These are phyloP conservation scores for Drosophila paramelanica DNA, from an alignment of 2,888 invertebrate species.

Conservation along the genomic window DNA sequence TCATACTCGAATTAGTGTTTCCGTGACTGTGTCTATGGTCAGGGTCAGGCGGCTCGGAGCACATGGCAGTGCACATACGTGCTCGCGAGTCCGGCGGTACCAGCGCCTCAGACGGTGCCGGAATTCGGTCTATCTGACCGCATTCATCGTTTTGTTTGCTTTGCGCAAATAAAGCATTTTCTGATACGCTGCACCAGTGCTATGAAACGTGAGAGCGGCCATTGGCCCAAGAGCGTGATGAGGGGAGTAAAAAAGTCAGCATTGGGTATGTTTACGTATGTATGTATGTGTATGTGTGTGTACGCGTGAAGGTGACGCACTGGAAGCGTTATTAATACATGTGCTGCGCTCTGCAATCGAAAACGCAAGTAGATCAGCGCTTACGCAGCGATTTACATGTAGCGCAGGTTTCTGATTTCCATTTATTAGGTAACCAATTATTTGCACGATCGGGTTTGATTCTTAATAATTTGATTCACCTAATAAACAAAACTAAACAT, in stretches of 20 bases:
- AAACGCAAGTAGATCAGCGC: constrained; percentile 4
- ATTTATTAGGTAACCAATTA: background rate
- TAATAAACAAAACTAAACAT: background rate
- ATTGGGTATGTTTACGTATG: background rate
- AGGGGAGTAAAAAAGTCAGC: background rate
- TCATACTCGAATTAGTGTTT: constrained; percentile 42
- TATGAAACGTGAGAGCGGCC: constrained; percentile 61
- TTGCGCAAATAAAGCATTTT: constrained; percentile 45
- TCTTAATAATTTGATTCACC: too few species aligned
- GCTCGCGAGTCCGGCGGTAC: constrained; percentile 6
- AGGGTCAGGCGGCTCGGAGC: constrained; percentile 53
- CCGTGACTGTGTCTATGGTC: constrained; percentile 70
- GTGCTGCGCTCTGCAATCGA: constrained; percentile 9
- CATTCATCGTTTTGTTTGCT: constrained; percentile 34
- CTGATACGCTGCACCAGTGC: constrained; percentile 57
- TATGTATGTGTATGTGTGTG: background rate
- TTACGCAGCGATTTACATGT: background rate
- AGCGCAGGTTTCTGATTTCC: background rate
- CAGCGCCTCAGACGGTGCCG: constrained; percentile 11
- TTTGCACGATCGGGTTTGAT: background rate
- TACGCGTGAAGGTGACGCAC: constrained; percentile 32
- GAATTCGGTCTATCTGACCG: constrained; percentile 18
- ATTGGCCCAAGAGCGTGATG: constrained; percentile 25
- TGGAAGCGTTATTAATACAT: constrained; percentile 5
- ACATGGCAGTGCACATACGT: constrained; percentile 41